These are phyloP conservation scores for Dromiciops gliroides DNA, from an alignment of 2,113 vertebrate genomes.

Conservation along the genomic window DNA sequence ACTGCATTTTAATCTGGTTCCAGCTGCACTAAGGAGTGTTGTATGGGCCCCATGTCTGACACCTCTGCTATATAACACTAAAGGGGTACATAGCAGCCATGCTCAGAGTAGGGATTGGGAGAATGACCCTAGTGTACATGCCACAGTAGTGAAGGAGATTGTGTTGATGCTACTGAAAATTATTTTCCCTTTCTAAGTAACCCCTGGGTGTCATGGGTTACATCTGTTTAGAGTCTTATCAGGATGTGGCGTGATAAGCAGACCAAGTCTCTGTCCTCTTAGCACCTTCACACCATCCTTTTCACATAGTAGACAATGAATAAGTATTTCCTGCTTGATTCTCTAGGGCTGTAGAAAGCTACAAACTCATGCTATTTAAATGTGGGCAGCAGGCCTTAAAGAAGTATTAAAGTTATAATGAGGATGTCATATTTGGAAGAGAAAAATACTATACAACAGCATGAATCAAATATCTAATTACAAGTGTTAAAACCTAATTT, in stretches of 20 bases:
- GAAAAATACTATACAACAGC: slow-evolving; percentile 42
- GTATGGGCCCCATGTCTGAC: not conserved
- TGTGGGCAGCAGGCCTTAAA: slow-evolving; percentile 35
- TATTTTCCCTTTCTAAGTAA: not conserved
- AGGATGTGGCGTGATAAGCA: not conserved
- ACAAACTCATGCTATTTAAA: slow-evolving; percentile 16
- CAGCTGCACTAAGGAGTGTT: not conserved
- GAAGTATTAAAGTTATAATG: slow-evolving; percentile 29
- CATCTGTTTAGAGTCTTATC: not conserved
- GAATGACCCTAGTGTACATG: not conserved
- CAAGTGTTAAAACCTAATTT: slow-evolving; percentile 57
- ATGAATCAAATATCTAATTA: slow-evolving; percentile 58
- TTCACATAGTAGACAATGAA: not conserved
- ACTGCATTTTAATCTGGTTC: not conserved
- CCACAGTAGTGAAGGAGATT: not conserved
- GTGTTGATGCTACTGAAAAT: not conserved
- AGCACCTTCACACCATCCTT: not conserved
- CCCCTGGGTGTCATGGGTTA: not conserved
- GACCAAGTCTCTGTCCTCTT: not conserved
- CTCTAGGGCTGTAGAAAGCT: not conserved
- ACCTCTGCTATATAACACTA: not conserved
- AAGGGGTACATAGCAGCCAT: not conserved
- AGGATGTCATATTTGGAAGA: slow-evolving; percentile 43
- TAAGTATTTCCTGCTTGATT: not conserved
- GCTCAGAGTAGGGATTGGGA: not conserved